Conservation (phyloP, 2,797 vertebrate genomes). For the Lutjanus campechanus region DNA sequence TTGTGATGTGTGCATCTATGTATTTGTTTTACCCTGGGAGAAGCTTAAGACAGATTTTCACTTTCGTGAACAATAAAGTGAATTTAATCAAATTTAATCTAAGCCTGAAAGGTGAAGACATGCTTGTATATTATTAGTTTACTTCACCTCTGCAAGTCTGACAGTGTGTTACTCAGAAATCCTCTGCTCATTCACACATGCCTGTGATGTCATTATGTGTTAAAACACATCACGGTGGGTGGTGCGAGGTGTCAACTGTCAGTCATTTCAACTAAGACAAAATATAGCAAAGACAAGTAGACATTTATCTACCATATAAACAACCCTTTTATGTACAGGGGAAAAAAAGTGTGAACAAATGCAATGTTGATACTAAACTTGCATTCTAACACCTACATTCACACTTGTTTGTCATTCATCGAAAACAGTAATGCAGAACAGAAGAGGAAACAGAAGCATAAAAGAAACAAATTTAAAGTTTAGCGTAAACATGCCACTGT, state of each 20-base stretch:
- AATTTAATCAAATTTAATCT: too few relatives aligned
- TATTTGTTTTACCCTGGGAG: too few relatives aligned
- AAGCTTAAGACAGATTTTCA: too few relatives aligned
- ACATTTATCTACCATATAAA: constrained; percentile 22
- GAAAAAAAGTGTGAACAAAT: neutral
- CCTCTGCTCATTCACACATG: constrained; percentile 8
- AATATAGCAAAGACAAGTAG: neutral
- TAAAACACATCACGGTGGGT: constrained; percentile 23
- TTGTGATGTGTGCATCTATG: too few relatives aligned
- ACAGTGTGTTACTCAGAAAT: constrained; percentile 4
- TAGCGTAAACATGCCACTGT: neutral
- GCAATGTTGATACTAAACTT: neutral
- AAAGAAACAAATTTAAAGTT: neutral
- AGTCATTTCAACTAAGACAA: constrained; percentile 28
- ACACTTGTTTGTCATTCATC: neutral
- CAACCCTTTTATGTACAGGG: neutral
- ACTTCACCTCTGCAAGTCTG: constrained; percentile 8
- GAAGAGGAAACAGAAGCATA: neutral
- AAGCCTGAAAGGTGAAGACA: neutral
- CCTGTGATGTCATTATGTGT: constrained; percentile 35
- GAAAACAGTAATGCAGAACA: neutral
- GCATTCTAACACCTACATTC: neutral
- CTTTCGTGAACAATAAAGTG: too few relatives aligned
- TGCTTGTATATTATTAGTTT: neutral
- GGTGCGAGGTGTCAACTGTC: constrained; percentile 19